phyloP scores from a whole-genome alignment of 2,113 vertebrate genomes.

The Halcyon malimbica region DNA sequence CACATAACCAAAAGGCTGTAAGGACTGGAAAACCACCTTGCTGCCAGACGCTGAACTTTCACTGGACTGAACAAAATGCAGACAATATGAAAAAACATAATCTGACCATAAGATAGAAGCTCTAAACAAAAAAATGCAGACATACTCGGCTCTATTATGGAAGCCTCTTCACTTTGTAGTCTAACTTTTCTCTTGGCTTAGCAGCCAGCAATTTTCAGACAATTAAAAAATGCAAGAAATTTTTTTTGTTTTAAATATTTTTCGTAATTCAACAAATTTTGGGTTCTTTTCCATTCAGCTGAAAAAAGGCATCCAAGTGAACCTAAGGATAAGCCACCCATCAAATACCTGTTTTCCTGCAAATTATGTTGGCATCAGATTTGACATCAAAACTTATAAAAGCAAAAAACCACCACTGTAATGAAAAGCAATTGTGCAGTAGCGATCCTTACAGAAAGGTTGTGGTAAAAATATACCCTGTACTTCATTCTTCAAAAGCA shows the following conservation, averaged over 20 bases:
- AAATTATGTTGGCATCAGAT: background rate
- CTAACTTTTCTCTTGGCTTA: background rate
- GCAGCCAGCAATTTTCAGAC: background rate
- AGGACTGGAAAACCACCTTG: background rate
- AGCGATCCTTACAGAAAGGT: background rate
- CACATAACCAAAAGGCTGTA: background rate
- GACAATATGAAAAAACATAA: background rate
- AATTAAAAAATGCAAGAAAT: background rate
- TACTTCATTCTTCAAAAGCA: background rate
- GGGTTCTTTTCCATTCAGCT: background rate
- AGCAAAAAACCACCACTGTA: background rate
- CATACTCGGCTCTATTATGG: background rate
- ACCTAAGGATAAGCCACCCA: background rate
- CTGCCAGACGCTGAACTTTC: background rate
- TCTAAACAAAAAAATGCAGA: background rate
- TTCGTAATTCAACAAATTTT: background rate
- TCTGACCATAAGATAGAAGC: background rate
- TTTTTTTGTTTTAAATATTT: no score
- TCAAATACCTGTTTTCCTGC: background rate
- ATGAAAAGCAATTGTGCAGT: background rate
- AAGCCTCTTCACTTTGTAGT: background rate
- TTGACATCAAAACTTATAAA: background rate
- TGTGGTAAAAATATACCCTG: background rate
- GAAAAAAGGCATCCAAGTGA: background rate
- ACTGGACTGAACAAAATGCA: background rate